Base-by-base conservation (phyloP, 2,888 invertebrate species). In the Trachelus stipa region DNA sequence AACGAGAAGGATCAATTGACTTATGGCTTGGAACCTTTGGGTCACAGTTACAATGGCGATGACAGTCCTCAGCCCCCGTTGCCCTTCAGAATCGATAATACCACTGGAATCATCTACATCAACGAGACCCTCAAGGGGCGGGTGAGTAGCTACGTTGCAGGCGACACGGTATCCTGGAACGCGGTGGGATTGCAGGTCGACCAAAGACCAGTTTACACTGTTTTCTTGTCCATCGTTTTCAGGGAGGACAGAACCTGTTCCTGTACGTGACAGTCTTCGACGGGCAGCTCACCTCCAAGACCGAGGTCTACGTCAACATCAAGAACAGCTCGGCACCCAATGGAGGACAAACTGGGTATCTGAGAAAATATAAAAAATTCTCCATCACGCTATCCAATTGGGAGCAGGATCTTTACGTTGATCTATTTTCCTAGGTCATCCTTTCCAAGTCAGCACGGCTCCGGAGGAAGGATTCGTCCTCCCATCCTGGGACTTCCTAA, bases 61-160 rank as follows among this genome's bases (percentile, higher is more conserved):
- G 85, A 85, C 37, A 86, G 86, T 12, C 87, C 87, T 12, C 88
- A 86, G 76, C 86, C 88, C 56, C 93, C 94, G 6, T 92, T 95
- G 34, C 97, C 97, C 1, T 97, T 97, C 89, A 92, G 93, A 73
- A 97, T 98, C 81, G 94, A 97, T 90, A 93, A 94, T 68, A 92
- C 92, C 4, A 95, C 95, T 0, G 97, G 97, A 40, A 94, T 94
- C 9, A 96, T 97, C 76, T 95, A 94, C 85, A 93, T 97, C 75
- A 97, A 97, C 87, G 95, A 97, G 87, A 95, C 96, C 0, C 93
- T 97, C 56, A 91, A 92, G 85, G 96, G 96, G 88, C 94, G 95
- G 93, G 97, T 97, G 92, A 94, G 93, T 40, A 40, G 6, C 40
- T 1, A 15, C 6, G 4, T 6, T 15, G 15, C 40, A 15, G 40